Conservation (phyloP, 2,888 invertebrate genomes). For the Heliconius ethilla region DNA sequence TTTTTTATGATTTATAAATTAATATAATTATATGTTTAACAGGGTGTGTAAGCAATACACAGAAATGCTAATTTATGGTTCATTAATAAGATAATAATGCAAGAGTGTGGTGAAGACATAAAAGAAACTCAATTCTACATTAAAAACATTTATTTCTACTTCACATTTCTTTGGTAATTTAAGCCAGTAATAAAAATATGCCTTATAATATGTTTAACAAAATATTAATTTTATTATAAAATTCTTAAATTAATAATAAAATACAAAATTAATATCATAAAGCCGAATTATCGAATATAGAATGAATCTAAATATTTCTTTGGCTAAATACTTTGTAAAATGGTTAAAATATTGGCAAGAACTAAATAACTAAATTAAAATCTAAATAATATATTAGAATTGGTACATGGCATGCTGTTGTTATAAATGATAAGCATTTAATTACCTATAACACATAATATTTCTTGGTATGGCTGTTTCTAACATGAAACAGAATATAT, state of each 20-base stretch:
- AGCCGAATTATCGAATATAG: conserved; percentile 4
- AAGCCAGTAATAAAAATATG: conserved; percentile 50
- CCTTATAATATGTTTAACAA: conserved; percentile 19
- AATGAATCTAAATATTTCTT: conserved; percentile 49
- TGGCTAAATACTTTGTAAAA: conserved; percentile 52
- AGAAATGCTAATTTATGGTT: not conserved
- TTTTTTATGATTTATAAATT: not conserved
- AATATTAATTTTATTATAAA: conserved; percentile 6
- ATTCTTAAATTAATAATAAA: conserved; percentile 3
- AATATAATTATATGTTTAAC: too few species aligned
- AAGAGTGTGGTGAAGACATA: not conserved
- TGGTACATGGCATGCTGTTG: conserved; percentile 8
- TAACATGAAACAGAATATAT: not conserved
- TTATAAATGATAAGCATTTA: conserved; percentile 15
- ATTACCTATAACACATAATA: not conserved
- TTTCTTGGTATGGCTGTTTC: not conserved
- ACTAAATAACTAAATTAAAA: conserved; percentile 25
- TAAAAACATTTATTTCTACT: conserved; percentile 42
- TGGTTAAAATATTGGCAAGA: conserved; percentile 43
- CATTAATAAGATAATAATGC: not conserved
- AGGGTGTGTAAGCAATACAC: too few species aligned
- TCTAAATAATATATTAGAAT: not conserved
- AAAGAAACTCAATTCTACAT: conserved; percentile 11
- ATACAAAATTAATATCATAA: conserved; percentile 5
- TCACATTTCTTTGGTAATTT: conserved; percentile 61